Evolutionary conservation across 2,888 invertebrate genomes (phyloP).

Genomic region (Apotomis capreana): DNA sequence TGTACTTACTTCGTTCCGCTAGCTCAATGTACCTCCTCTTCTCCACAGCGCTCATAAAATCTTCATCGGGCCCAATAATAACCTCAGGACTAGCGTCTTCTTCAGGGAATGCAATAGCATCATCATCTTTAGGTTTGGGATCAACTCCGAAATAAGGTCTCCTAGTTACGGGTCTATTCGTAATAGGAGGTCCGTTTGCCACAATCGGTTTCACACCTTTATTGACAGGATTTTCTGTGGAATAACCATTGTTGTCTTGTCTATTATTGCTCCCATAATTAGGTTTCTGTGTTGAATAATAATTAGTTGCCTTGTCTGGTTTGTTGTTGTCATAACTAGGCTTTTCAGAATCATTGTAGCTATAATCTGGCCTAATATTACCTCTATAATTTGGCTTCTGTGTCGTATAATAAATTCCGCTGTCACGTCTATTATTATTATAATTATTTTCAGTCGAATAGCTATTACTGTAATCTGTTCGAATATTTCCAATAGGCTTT

Average conservation of each 20-base stretch:
- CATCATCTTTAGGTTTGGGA: constrained; percentile 46
- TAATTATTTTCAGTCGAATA: no score
- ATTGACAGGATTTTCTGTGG: constrained; percentile 52
- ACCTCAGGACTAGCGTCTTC: constrained; percentile 54
- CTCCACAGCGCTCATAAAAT: constrained; percentile 63
- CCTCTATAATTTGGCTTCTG: constrained; percentile 35
- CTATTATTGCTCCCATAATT: constrained; percentile 34
- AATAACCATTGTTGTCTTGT: constrained; percentile 45
- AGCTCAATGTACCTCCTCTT: constrained; percentile 62
- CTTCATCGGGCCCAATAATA: constrained; percentile 65
- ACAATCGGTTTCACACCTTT: constrained; percentile 64
- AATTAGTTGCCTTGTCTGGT: no score
- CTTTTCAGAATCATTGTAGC: no score
- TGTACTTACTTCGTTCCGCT: constrained; percentile 68
- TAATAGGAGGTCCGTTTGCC: constrained; percentile 66
- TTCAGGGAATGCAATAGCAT: constrained; percentile 46
- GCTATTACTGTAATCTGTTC: no score
- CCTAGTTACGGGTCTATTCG: constrained; percentile 58
- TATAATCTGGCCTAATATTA: constrained; percentile 32
- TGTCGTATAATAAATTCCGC: constrained; percentile 28
- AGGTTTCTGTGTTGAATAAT: no score
- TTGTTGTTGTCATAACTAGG: no score
- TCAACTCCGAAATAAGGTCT: constrained; percentile 44
- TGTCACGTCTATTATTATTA: no score
- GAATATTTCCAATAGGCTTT: constrained; percentile 20